Percentiles rank a stretch among this genome's conserved stretches.
phyloP scores from a whole-genome alignment of 1,140 invertebrate genomes.

The Zaprionus nigranus region DNA sequence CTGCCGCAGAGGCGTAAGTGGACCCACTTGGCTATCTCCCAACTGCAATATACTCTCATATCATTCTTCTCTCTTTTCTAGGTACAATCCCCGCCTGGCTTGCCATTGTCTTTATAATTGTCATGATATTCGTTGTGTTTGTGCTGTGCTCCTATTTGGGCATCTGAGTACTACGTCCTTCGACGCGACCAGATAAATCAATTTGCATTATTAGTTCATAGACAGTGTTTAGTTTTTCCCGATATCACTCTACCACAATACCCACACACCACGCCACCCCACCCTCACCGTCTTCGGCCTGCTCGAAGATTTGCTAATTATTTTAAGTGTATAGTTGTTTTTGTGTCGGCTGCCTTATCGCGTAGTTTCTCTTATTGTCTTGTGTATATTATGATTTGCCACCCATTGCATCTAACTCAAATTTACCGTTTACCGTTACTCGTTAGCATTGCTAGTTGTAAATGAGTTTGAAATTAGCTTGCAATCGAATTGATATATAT shows the following conservation, averaged over 20 bases:
- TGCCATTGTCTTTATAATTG: constrained; percentile 89
- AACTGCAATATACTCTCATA: not conserved
- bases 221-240: constrained; percentile 60
- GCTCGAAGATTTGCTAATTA: constrained; percentile 53
- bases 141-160: constrained; percentile 91
- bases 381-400: constrained; percentile 33
- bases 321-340: constrained; percentile 68
- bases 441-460: constrained; percentile 42
- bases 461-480: constrained; percentile 36
- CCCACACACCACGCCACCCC: not conserved
- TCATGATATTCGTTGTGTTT: constrained; percentile 91
- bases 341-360: constrained; percentile 67
- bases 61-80: constrained; percentile 84
- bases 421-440: constrained; percentile 21
- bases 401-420: constrained; percentile 26
- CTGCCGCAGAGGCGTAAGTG: constrained; percentile 92
- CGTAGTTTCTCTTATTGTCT: constrained; percentile 36
- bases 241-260: not conserved
- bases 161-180: constrained; percentile 87
- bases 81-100: constrained; percentile 92
- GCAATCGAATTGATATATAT: constrained; percentile 38
- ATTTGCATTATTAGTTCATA: constrained; percentile 71
- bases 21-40: not conserved
- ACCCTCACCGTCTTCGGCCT: not conserved
- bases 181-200: constrained; percentile 39